Evolutionary conservation across 2,797 vertebrate genomes (phyloP), one percentile per base, ranked within the genome.

Genomic region (Lagodon rhomboides): DNA sequence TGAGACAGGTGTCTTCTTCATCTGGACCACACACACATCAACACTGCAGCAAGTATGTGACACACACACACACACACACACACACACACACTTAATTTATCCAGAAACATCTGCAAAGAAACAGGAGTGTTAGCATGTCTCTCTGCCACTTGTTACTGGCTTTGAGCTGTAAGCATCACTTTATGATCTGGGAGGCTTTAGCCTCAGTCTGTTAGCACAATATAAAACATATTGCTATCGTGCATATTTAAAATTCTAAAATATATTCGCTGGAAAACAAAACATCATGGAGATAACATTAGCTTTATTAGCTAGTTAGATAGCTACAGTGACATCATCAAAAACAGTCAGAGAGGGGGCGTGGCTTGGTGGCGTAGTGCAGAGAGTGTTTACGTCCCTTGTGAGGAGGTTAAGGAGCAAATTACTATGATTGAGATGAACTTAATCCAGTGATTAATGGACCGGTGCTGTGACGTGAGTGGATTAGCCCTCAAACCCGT

Each of bases 401-500:
- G 18, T 49, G 17, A 6, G 7, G 5, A 49, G 47, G 5, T 18
- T 17, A 47, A 47, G 16, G 46, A 17, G 16, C 47, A 49, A 49
- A 49, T 49, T 22, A n/a, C n/a, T 51, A n/a, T 22, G 49, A n/a
- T n/a, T 20, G 20, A n/a, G 9, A 10, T 51, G 11, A 51, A n/a
- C 7, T 51, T 3, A 51, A 53, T 53, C 38, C 12, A 44, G 59
- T 13, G 34, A 20, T 12, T 12, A 20, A 25, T 3, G 49, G 49
- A 12, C 22, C 50, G 4, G 22, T 5, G 68, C 23, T 63, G 51
- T 23, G 11, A 25, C 61, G 63, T 85, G 58, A 83, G 75, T 72
- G 73, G 77, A 77, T 87, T 82, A 82, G 44, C 38, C 55, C 55
- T 62, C 60, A 58, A 65, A 53, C 59, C 73, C 43, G 61, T 30